Evolutionary conservation across 2,797 vertebrate genomes (phyloP).

Genomic region (Chaenodraco wilsoni): DNA sequence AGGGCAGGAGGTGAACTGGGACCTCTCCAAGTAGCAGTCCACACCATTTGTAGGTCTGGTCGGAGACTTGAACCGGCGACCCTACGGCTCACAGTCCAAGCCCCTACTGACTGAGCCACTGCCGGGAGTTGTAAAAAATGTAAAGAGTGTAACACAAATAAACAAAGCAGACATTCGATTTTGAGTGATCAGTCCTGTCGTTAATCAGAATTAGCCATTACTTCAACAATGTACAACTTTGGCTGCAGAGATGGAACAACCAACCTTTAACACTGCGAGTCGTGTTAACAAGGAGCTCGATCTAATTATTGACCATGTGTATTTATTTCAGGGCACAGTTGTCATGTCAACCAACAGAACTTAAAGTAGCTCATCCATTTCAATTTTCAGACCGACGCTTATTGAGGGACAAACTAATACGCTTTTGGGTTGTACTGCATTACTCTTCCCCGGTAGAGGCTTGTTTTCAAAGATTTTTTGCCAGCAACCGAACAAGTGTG

Average conservation of each 20-base stretch:
- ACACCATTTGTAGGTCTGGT: too few species aligned
- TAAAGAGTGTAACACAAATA: background rate
- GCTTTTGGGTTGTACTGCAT: constrained; percentile 29
- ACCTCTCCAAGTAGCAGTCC: too few species aligned
- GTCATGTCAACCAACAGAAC: constrained; percentile 65
- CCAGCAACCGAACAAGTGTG: background rate
- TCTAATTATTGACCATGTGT: constrained; percentile 54
- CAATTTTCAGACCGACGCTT: constrained; percentile 31
- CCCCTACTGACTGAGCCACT: too few species aligned
- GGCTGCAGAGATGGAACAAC: constrained; percentile 37
- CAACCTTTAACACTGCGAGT: constrained; percentile 40
- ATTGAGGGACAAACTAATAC: constrained; percentile 43
- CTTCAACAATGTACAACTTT: constrained; percentile 29
- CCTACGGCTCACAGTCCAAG: too few species aligned
- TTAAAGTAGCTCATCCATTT: constrained; percentile 50
- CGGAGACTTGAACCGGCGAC: too few species aligned
- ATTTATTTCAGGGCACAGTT: constrained; percentile 52
- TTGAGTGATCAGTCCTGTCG: constrained; percentile 24
- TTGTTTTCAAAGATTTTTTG: constrained; percentile 15
- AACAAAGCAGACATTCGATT: constrained; percentile 12
- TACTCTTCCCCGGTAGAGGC: constrained; percentile 2
- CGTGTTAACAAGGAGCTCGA: constrained; percentile 57
- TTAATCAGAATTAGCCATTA: constrained; percentile 36
- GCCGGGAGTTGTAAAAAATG: background rate
- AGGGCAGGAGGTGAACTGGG: too few species aligned